phyloP scores from a whole-genome alignment of 2,113 vertebrate species.

The Sinocyclocheilus maitianheensis region DNA sequence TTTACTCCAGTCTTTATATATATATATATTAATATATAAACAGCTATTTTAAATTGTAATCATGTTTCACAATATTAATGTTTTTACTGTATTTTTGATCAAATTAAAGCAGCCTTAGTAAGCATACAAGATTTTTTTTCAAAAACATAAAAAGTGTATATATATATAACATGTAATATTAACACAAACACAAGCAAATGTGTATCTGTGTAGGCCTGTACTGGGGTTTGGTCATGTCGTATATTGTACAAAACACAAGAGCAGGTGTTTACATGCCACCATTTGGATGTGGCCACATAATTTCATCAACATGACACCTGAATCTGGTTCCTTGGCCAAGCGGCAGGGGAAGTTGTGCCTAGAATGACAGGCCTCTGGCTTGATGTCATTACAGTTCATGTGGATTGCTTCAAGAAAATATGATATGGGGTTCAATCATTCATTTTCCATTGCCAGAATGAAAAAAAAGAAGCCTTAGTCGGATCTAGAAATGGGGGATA shows the following conservation, averaged over 20 bases:
- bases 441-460: neutral
- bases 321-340: conserved; percentile 14
- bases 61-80: neutral
- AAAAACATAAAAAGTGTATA: neutral
- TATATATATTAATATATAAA: neutral
- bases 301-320: conserved; percentile 23
- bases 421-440: conserved; percentile 20
- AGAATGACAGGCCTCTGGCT: conserved; percentile 20
- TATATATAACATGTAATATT: neutral
- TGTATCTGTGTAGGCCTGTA: neutral
- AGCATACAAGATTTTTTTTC: neutral
- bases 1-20: too few species aligned
- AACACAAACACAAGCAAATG: neutral
- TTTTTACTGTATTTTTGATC: neutral
- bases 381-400: conserved; percentile 14
- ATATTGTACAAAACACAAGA: neutral
- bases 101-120: neutral
- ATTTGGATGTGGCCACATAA: conserved; percentile 11
- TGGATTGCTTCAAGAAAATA: conserved; percentile 27
- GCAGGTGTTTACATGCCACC: conserved; percentile 6
- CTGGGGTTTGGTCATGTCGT: neutral
- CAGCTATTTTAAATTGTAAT: neutral
- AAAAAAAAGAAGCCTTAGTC: neutral
- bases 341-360: neutral
- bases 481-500: neutral